Percentiles rank a stretch among this genome's conserved stretches.
These are phyloP conservation scores for Amaurobius ferox DNA, from an alignment of 2,888 invertebrate species.

Conservation along the genomic window DNA sequence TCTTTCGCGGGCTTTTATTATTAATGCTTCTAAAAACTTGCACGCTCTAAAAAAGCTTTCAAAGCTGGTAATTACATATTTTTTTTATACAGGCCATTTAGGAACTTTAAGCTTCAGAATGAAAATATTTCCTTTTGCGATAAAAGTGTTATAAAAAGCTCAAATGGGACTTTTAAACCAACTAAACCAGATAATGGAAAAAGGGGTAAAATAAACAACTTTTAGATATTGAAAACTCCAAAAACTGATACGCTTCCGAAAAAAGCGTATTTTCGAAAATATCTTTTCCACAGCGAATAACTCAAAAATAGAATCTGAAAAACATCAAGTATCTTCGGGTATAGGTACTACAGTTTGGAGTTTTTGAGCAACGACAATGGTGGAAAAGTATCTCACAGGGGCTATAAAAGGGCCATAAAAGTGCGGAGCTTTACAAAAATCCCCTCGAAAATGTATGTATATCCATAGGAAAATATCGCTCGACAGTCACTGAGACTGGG, in stretches of 20 bases:
- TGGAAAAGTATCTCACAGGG: neutral
- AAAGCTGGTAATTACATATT: neutral
- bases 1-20: neutral
- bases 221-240: too few relatives aligned
- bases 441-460: constrained; percentile 20
- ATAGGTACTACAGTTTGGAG: constrained; percentile 3
- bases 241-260: too few relatives aligned
- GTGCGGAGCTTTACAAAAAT: neutral
- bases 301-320: neutral
- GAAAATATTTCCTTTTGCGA: too few relatives aligned
- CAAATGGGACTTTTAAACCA: too few relatives aligned
- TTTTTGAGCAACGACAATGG: constrained; percentile 11
- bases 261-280: too few relatives aligned
- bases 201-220: too few relatives aligned
- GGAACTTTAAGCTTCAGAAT: too few relatives aligned
- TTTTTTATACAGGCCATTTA: too few relatives aligned
- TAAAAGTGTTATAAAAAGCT: too few relatives aligned
- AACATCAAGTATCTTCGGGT: neutral
- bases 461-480: constrained; percentile 22
- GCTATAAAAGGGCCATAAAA: constrained; percentile 53
- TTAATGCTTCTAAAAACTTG: neutral
- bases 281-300: too few relatives aligned
- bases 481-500: neutral
- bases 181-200: too few relatives aligned
- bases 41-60: neutral